phyloP scores from a whole-genome alignment of 1,140 invertebrate genomes.

The Sinonovacula constricta region DNA sequence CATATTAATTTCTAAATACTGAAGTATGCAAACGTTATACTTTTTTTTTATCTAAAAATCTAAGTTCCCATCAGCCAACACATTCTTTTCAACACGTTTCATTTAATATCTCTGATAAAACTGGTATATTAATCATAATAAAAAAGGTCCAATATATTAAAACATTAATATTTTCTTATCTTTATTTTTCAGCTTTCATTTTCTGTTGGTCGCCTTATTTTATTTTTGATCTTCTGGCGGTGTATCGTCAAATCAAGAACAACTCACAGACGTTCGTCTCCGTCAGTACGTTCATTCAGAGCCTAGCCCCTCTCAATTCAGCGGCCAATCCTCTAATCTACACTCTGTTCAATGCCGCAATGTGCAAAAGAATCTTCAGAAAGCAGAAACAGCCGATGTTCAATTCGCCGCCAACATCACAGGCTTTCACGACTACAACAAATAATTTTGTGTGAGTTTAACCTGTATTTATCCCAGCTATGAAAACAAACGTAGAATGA shows the following conservation, averaged over 20 bases:
- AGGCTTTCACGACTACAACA: too few species aligned
- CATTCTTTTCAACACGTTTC: too few species aligned
- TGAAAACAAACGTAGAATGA: too few species aligned
- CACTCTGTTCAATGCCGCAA: constrained; percentile 88
- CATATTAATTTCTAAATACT: too few species aligned
- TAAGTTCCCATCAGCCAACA: too few species aligned
- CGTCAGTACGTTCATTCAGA: constrained; percentile 94
- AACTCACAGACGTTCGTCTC: constrained; percentile 89
- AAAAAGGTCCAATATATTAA: not conserved
- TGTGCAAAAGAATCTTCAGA: constrained; percentile 38
- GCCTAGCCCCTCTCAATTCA: constrained; percentile 93
- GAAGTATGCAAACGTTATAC: too few species aligned
- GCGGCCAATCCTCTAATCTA: constrained; percentile 97
- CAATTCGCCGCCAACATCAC: constrained; percentile 36
- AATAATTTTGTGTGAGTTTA: too few species aligned
- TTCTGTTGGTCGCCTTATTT: constrained; percentile 97
- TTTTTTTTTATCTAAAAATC: too few species aligned
- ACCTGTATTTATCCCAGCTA: too few species aligned
- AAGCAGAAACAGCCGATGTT: constrained; percentile 16
- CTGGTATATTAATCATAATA: not conserved
- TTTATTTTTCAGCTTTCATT: constrained; percentile 88
- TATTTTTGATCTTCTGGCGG: constrained; percentile 94
- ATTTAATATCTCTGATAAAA: too few species aligned
- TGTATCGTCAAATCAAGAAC: constrained; percentile 89
- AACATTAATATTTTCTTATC: constrained; percentile 21